phyloP scores from a whole-genome alignment of 1,140 invertebrate genomes.

The Vollenhovia emeryi region DNA sequence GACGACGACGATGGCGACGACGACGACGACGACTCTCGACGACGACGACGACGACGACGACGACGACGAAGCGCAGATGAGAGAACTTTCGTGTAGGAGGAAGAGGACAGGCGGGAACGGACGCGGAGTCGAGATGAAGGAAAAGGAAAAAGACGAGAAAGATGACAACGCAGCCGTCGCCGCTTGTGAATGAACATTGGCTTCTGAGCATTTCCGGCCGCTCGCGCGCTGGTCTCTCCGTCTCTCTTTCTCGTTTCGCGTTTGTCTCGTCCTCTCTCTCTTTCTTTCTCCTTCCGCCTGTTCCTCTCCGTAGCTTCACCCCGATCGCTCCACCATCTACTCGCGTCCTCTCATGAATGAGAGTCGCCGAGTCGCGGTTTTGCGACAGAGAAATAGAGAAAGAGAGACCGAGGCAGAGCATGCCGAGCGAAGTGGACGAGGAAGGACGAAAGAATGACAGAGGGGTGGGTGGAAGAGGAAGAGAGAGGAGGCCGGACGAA shows the following conservation, averaged over 20 bases:
- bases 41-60: conserved; percentile 33
- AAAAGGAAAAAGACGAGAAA: conserved; percentile 70
- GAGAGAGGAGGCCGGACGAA: conserved; percentile 54
- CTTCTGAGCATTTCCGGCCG: conserved; percentile 83
- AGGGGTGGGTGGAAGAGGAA: neutral
- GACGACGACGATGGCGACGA: conserved; percentile 49
- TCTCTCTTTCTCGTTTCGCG: conserved; percentile 52
- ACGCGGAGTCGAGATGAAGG: conserved; percentile 43
- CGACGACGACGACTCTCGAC: conserved; percentile 35
- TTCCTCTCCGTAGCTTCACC: conserved; percentile 30
- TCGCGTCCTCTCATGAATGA: conserved; percentile 74
- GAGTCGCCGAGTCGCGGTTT: conserved; percentile 62
- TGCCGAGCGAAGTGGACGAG: conserved; percentile 4
- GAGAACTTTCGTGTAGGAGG: conserved; percentile 39
- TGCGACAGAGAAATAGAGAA: conserved; percentile 36
- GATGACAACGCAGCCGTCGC: conserved; percentile 71
- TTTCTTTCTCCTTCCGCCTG: conserved; percentile 3
- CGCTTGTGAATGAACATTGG: conserved; percentile 85
- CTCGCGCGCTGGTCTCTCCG: conserved; percentile 41
- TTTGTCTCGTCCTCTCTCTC: conserved; percentile 30
- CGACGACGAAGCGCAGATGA: conserved; percentile 53
- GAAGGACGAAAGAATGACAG: conserved; percentile 53
- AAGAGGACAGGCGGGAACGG: conserved; percentile 50
- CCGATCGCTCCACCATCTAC: conserved; percentile 46
- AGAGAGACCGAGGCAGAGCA: neutral